Conservation (phyloP, 2,113 vertebrate genomes). For the Halichoeres trimaculatus region DNA sequence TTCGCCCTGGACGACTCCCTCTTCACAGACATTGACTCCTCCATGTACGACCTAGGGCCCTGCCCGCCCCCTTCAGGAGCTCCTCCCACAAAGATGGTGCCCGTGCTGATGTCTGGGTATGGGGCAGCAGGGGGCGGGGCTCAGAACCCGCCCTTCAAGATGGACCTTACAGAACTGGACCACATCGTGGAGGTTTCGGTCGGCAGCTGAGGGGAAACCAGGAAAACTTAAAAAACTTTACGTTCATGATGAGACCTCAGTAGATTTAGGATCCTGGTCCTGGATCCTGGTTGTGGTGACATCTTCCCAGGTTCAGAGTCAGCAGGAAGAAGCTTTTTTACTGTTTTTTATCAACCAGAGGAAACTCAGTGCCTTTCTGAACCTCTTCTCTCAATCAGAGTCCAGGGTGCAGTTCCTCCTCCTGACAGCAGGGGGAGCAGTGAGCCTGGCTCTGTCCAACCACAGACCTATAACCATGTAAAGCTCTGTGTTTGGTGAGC, state of each 20-base stretch:
- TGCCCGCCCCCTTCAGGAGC: slow-evolving; percentile 81
- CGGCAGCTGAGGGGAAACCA: slow-evolving; percentile 77
- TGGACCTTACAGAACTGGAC: slow-evolving; percentile 93
- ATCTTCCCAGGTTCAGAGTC: too few relatives aligned
- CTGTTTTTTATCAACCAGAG: too few relatives aligned
- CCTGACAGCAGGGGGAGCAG: too few relatives aligned
- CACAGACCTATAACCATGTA: too few relatives aligned
- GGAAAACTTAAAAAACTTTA: not conserved
- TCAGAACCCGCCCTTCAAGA: slow-evolving; percentile 91
- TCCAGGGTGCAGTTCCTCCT: too few relatives aligned
- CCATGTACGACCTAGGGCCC: slow-evolving; percentile 92
- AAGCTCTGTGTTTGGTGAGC: too few relatives aligned
- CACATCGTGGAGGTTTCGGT: slow-evolving; percentile 97
- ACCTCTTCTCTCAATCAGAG: too few relatives aligned
- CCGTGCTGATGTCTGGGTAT: slow-evolving; percentile 88
- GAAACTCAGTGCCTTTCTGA: too few relatives aligned
- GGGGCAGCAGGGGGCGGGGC: slow-evolving; percentile 59
- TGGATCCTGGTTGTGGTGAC: too few relatives aligned
- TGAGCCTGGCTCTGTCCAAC: not conserved
- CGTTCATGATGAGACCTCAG: too few relatives aligned
- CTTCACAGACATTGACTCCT: slow-evolving; percentile 92
- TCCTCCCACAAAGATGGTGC: slow-evolving; percentile 85
- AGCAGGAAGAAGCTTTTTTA: too few relatives aligned
- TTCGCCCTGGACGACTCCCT: slow-evolving; percentile 92
- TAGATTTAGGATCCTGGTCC: too few relatives aligned